These are phyloP conservation scores for Hyphantria cunea DNA, from an alignment of 1,140 invertebrate species.

Conservation along the genomic window DNA sequence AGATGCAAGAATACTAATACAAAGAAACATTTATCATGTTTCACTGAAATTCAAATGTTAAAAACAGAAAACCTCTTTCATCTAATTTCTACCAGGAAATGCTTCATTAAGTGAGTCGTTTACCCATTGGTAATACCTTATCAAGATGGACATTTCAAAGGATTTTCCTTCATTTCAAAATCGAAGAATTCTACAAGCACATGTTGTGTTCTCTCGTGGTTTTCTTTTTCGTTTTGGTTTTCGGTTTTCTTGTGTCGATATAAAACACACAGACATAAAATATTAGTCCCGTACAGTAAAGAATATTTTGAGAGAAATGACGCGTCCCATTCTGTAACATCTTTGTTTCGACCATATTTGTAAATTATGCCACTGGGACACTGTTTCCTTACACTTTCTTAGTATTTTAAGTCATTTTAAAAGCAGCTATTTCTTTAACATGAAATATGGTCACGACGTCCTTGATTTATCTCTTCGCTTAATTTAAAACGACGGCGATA, in stretches of 20 bases:
- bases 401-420: constrained; percentile 35
- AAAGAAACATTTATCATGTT: no score
- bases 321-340: constrained; percentile 43
- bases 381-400: constrained; percentile 35
- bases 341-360: constrained; percentile 49
- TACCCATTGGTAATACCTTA: constrained; percentile 40
- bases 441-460: constrained; percentile 51
- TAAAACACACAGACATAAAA: no score
- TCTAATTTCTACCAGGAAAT: constrained; percentile 56
- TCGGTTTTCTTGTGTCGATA: no score
- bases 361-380: constrained; percentile 46
- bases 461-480: constrained; percentile 52
- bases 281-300: no score
- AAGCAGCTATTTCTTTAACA: constrained; percentile 36
- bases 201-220: no score
- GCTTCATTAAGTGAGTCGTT: constrained; percentile 46
- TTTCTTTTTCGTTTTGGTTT: no score
- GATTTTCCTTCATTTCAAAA: no score
- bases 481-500: constrained; percentile 32
- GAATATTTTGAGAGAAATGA: no score
- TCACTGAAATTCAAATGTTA: no score
- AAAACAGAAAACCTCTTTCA: constrained; percentile 38
- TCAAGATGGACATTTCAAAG: background rate
- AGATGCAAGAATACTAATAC: no score
- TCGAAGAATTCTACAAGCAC: no score